Conservation (phyloP, 2,113 vertebrate genomes). For the Anoplopoma fimbria region DNA sequence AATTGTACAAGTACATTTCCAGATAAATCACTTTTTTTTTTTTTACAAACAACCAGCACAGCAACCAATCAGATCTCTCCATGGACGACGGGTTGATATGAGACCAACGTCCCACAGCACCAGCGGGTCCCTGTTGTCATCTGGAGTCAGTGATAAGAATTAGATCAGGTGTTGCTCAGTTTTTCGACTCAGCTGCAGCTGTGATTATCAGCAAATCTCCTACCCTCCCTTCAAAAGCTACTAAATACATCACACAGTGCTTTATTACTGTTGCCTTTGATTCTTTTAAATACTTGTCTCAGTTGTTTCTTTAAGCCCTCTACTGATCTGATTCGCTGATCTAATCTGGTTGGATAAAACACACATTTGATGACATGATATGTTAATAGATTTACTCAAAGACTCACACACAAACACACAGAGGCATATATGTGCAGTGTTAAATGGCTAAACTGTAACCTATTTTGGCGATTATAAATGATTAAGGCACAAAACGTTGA, state of each 20-base stretch:
- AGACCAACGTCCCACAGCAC: not conserved
- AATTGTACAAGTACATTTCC: not conserved
- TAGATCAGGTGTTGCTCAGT: conserved; percentile 23
- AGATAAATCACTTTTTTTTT: conserved; percentile 5
- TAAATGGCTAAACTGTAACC: not conserved
- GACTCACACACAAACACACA: not conserved
- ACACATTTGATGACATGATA: conserved; percentile 27
- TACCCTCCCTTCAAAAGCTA: too few relatives aligned
- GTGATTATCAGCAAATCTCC: too few relatives aligned
- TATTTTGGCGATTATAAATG: not conserved
- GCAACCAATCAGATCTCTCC: conserved; percentile 7
- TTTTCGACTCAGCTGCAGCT: conserved; percentile 21
- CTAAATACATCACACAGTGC: conserved; percentile 20
- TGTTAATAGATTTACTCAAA: not conserved
- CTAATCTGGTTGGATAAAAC: conserved; percentile 32
- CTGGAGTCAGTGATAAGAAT: conserved; percentile 29
- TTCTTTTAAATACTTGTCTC: conserved; percentile 17
- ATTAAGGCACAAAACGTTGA: not conserved
- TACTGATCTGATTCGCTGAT: conserved; percentile 23
- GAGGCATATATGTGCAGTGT: not conserved
- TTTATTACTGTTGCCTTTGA: conserved; percentile 16
- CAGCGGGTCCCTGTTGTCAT: conserved; percentile 11
- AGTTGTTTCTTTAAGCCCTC: conserved; percentile 1
- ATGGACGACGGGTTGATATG: conserved; percentile 7
- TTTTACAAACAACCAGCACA: conserved; percentile 5